These are phyloP conservation scores for Cataglyphis hispanica DNA, from an alignment of 1,140 invertebrate genomes.

Conservation along the genomic window DNA sequence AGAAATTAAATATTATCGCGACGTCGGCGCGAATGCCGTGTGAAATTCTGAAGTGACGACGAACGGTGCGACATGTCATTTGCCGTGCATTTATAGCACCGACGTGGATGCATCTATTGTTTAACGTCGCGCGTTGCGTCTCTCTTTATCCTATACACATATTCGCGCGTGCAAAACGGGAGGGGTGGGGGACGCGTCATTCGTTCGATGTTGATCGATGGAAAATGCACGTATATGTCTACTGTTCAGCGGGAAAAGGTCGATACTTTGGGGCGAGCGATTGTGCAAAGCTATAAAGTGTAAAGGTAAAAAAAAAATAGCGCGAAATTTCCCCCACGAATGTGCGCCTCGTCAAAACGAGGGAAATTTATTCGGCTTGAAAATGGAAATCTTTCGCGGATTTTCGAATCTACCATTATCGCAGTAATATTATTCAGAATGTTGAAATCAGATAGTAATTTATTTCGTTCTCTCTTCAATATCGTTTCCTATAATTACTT, in stretches of 20 bases:
- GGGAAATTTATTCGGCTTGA: neutral
- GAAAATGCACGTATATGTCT: slow-evolving; percentile 24
- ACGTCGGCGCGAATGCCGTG: neutral
- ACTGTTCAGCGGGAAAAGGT: neutral
- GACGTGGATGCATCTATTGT: slow-evolving; percentile 57
- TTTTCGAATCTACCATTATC: neutral
- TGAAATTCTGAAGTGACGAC: slow-evolving; percentile 43
- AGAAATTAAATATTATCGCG: slow-evolving; percentile 62
- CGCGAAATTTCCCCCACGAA: neutral
- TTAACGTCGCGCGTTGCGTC: slow-evolving; percentile 20
- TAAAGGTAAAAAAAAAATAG: slow-evolving; percentile 9
- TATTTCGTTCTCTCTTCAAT: neutral
- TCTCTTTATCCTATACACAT: slow-evolving; percentile 18
- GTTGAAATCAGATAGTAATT: slow-evolving; percentile 8
- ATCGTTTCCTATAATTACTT: slow-evolving; percentile 2
- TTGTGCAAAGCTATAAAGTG: slow-evolving; percentile 6
- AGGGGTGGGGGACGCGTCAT: slow-evolving; percentile 27
- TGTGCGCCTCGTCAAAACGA: neutral
- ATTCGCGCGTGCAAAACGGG: slow-evolving; percentile 32
- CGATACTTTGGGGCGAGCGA: slow-evolving; percentile 35
- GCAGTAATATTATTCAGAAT: neutral
- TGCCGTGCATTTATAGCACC: slow-evolving; percentile 53
- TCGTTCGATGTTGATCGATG: slow-evolving; percentile 45
- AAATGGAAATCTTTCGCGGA: neutral
- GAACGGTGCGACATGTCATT: slow-evolving; percentile 33